phyloP scores from a whole-genome alignment of 2,113 vertebrate species.

The Cairina moschata region DNA sequence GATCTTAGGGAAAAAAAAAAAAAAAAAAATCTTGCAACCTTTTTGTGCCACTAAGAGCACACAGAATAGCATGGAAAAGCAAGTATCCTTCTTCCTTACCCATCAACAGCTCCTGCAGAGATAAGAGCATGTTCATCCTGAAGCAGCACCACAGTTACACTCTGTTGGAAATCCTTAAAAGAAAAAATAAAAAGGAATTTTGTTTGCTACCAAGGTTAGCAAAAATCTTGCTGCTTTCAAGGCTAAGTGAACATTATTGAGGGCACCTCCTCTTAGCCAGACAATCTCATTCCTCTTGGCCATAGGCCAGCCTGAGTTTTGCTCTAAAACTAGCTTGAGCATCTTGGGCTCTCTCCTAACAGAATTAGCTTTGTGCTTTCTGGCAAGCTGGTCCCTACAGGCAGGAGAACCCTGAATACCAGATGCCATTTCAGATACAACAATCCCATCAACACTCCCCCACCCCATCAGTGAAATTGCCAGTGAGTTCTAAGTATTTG shows the following conservation, averaged over 20 bases:
- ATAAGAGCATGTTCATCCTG: slow-evolving; percentile 91
- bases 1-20: not conserved
- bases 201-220: not conserved
- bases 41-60: not conserved
- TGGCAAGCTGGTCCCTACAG: not conserved
- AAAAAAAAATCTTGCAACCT: not conserved
- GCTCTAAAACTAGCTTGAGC: not conserved
- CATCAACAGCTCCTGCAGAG: slow-evolving; percentile 96
- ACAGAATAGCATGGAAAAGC: not conserved
- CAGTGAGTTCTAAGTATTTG: not conserved
- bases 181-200: not conserved
- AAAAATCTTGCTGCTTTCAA: not conserved
- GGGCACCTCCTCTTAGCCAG: not conserved
- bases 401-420: not conserved
- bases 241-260: not conserved
- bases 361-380: not conserved
- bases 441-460: not conserved
- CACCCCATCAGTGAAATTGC: not conserved
- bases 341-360: not conserved
- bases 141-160: slow-evolving; percentile 95
- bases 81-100: slow-evolving; percentile 78
- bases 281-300: not conserved
- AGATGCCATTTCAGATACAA: not conserved
- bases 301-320: not conserved
- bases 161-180: slow-evolving; percentile 92